Base-by-base conservation (phyloP, 2,797 vertebrate species). In the Anniella stebbinsi region DNA sequence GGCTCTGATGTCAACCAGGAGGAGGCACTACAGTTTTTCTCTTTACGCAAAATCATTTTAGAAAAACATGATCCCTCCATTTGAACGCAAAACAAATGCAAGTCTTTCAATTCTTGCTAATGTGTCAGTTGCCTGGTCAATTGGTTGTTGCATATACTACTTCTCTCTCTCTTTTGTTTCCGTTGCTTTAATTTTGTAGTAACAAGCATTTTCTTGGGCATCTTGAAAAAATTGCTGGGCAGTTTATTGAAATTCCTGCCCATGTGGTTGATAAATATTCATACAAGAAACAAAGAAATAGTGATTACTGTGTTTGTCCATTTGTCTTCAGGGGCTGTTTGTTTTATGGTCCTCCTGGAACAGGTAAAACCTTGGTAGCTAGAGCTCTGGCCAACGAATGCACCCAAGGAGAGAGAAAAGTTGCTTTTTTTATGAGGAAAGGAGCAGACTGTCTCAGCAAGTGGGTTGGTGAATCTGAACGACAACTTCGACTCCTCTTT, bases 381-480 rank as follows among this genome's bases (percentile, higher is more conserved):
- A 98, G 99, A 97, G 99, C 99, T 72, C 98, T 99, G 93, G 99
- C 99, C 95, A 99, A 99, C 33, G 99, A 99, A 97, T 99, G 99
- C 96, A 98, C 98, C 96, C 98, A 99, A 96, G 99, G 99, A 93
- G 98, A 99, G 95, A 98, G 97, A 96, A 99, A 99, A 91, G 99
- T 99, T 94, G 98, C 99, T 84, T 99, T 99, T 97, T 99, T 99
- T 96, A 99, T 99, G 99, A 98, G 99, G 95, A 99, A 99, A 97
- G 99, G 99, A 96, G 99, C 99, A 1, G 99, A 99, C 97, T 99
- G 99, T 97, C 98, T 99, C 96, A 99, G 99, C 98, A 99, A 99
- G 96, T 99, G 99, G 99, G 99, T 99, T 84, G 99, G 99, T 80
- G 99, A 99, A 97, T 99, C 99, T 17, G 99, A 99, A 97, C 97